phyloP scores from a whole-genome alignment of 64 coral and sea anemone genomes.

The Hydrozoanthus tunicans region DNA sequence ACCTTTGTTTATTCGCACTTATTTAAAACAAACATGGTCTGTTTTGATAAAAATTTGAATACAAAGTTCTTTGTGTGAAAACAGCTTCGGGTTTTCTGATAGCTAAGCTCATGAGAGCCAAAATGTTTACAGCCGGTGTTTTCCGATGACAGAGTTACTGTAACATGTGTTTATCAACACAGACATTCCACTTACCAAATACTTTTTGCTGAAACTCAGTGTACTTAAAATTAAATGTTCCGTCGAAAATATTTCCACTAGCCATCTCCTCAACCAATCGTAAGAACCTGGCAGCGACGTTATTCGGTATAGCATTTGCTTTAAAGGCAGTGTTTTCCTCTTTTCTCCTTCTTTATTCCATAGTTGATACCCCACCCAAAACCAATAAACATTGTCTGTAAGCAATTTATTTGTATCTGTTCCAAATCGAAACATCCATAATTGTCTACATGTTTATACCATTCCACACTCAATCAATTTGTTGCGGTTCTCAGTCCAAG shows the following conservation, averaged over 20 bases:
- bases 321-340: not conserved
- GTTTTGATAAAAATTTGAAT: not conserved
- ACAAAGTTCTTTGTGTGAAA: slow-evolving; percentile 6
- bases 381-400: not conserved
- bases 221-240: not conserved
- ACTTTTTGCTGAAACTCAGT: slow-evolving; percentile 29
- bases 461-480: slow-evolving; percentile 33
- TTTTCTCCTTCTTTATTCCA: not conserved
- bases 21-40: not conserved
- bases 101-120: not conserved
- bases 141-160: slow-evolving; percentile 42
- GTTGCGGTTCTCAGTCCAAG: not conserved
- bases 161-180: slow-evolving; percentile 8
- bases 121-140: slow-evolving; percentile 6
- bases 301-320: not conserved
- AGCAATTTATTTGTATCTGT: not conserved
- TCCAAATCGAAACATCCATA: not conserved
- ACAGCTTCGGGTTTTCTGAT: not conserved
- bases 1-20: not conserved
- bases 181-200: slow-evolving; percentile 1
- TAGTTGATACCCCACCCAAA: slow-evolving; percentile 6
- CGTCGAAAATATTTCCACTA: not conserved
- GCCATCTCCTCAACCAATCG: not conserved
- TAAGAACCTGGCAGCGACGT: not conserved
- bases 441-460: not conserved